Evolutionary conservation across 2,797 vertebrate species (phyloP), one percentile per base, ranked within the genome.

Genomic region (Lacerta agilis): DNA sequence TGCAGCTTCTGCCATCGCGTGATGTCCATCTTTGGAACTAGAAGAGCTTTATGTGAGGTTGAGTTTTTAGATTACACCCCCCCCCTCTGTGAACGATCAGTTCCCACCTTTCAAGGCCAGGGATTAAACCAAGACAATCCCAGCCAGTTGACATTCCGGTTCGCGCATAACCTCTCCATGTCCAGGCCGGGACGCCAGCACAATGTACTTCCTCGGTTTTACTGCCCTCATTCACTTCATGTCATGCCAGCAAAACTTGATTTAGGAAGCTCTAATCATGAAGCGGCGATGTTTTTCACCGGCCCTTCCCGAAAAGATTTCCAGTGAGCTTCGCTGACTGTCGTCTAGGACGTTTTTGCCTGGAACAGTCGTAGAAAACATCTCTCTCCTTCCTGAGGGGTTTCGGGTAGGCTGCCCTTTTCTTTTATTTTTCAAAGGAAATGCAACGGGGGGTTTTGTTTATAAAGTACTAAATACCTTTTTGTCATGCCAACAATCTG

Each of bases 401-500:
- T 5, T 1, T 3, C 33, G 29, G 17, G 9, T 33, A 23, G 67
- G 18, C 33, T 85, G 67, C 23, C 64, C 43, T 69, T 61, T 69
- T 71, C 20, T 27, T 36, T 5, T 43, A 33, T n/a, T 77, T 36
- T 86, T 79, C 61, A n/a, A 41, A 73, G 36, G 72, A 80, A 89
- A 85, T 78, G 81, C n/a, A 1, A 75, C n/a, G 38, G n/a, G 33
- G n/a, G 13, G 41, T 2, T 33, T 81, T 89, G 83, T 89, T 89
- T 89, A 85, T 85, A 85, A 67, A 81, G 66, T 4, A 23, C 69
- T 75, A 67, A 80, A 80, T 75, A 36, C 41, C 82, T 75, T 81
- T 85, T 81, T 89, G 87, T 81, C 55, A 29, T 85, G 49, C 49
- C 58, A 66, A 75, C 87, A 89, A 85, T 85, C 77, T 85, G 87